Evolutionary conservation across 2,888 invertebrate genomes (phyloP), one percentile per base, ranked within the genome.

Genomic region (Magallana nippona): DNA sequence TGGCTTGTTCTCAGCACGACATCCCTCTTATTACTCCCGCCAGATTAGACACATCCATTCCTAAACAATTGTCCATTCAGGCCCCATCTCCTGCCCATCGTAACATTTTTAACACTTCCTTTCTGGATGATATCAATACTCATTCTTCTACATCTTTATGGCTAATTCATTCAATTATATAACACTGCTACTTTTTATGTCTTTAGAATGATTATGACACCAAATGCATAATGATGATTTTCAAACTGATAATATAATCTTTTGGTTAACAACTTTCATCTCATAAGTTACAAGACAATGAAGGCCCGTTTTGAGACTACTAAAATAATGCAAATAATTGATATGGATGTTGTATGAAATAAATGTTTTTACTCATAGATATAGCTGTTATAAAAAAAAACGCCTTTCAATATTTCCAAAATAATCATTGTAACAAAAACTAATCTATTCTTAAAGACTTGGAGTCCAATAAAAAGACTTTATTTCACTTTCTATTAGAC

Each of bases 41-140:
- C 71, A 71, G 71, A 71, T 71, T 71, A 71, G 71, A 71, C 71
- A 13, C 71, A 71, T 32, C 71, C 15, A 71, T 71, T 1, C 32
- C 71, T 32, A 71, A 27, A 71, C 32, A 13, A 71, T 27, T 32
- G 13, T 10, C 71, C 71, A 71, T 71, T 71, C 32, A 71, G 22
- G 71, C 11, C 71, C 10, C 10, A 71, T 71, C 71, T 32, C 44
- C 32, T 32, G 32, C 15, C 71, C 71, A 71, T 71, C 71, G 8
- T 71, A 27, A 71, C 22, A 71, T 71, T 71, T 71, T 71, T 71
- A 71, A 71, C 71, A 71, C 71, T 71, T 71, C 71, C 13, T 71
- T 71, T 71, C 22, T 71, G 32, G 44, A 27, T 22, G 27, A 71
- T 22, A 32, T 71, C 71, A 32, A 63, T 27, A 27, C 1, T 15